Conservation (phyloP, 2,888 invertebrate genomes). For the Rhyacophila evoluta region DNA sequence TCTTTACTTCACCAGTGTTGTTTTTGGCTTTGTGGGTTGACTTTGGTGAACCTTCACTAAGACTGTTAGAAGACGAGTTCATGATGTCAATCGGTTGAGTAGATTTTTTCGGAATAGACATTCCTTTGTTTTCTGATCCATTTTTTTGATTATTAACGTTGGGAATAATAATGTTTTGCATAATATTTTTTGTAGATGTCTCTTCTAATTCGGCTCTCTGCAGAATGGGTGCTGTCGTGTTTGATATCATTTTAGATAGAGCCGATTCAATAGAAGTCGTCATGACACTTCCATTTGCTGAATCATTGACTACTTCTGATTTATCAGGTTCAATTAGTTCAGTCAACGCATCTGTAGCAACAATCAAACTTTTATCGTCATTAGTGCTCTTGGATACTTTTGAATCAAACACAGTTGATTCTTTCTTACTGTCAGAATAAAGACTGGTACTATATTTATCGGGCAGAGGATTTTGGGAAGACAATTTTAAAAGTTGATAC, state of each 20-base stretch:
- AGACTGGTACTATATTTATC: neutral
- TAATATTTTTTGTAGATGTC: conserved; percentile 33
- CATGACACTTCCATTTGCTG: conserved; percentile 29
- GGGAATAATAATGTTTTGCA: conserved; percentile 35
- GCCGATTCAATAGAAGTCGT: conserved; percentile 57
- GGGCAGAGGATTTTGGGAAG: neutral
- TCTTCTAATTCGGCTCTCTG: conserved; percentile 57
- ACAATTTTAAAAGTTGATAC: conserved; percentile 57
- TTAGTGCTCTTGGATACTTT: neutral
- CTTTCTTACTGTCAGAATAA: neutral
- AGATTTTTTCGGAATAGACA: conserved; percentile 33
- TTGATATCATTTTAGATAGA: conserved; percentile 56
- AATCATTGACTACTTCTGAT: conserved; percentile 25
- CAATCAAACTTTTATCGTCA: neutral
- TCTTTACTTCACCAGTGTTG: conserved; percentile 61
- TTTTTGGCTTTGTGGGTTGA: conserved; percentile 58
- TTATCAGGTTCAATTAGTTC: neutral
- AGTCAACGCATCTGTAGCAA: neutral
- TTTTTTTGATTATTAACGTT: neutral
- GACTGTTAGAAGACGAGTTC: conserved; percentile 34
- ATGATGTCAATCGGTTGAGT: conserved; percentile 50
- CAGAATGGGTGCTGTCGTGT: conserved; percentile 58
- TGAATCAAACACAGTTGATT: neutral
- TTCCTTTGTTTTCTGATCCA: neutral
- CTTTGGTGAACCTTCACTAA: conserved; percentile 16